phyloP scores from a whole-genome alignment of 2,797 vertebrate genomes.

The Corythornis leucogaster region DNA sequence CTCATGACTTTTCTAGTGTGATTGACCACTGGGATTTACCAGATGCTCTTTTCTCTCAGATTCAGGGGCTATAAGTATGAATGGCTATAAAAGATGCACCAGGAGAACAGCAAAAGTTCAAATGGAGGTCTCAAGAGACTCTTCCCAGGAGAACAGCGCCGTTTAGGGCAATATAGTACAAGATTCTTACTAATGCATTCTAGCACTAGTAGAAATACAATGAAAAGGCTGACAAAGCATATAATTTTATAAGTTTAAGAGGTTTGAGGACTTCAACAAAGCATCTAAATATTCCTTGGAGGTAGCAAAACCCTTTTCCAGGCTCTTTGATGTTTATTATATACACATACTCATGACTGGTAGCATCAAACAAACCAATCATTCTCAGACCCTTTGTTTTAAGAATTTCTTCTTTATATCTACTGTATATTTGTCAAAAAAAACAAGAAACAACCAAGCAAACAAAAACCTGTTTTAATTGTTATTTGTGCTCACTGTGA shows the following conservation, averaged over 20 bases:
- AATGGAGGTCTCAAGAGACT: background rate
- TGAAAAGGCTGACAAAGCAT: background rate
- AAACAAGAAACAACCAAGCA: background rate
- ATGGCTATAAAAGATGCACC: background rate
- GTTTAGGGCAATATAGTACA: background rate
- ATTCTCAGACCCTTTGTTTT: background rate
- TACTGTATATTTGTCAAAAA: background rate
- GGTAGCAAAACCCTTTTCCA: background rate
- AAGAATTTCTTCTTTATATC: background rate
- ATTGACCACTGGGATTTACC: background rate
- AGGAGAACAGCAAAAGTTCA: slow-evolving; percentile 7
- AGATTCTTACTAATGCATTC: background rate
- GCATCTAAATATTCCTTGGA: background rate
- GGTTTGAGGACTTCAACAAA: background rate
- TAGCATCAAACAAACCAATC: background rate
- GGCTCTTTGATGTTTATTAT: background rate
- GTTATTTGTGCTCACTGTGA: background rate
- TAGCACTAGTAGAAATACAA: background rate
- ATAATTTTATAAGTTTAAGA: background rate
- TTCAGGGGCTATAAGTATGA: background rate
- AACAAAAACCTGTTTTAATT: background rate
- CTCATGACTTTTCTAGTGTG: background rate
- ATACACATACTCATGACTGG: background rate
- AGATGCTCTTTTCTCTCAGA: slow-evolving; percentile 4
- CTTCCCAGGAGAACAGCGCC: background rate